A percentile compares a stretch with the other conserved stretches of the same genome.
phyloP scores from a whole-genome alignment of 2,113 vertebrate species.

The Emydura subglobosa region DNA sequence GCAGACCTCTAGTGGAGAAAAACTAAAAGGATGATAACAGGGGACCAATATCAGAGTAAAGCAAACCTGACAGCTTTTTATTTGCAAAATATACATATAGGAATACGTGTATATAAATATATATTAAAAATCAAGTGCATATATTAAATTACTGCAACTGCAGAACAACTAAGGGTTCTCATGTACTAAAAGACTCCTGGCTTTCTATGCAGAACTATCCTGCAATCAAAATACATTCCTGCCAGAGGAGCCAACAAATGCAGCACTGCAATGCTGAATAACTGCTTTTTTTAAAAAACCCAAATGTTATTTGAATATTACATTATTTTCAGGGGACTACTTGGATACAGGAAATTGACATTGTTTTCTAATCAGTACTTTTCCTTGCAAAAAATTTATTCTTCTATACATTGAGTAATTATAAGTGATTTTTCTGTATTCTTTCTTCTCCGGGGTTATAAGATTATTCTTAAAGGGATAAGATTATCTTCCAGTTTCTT shows the following conservation, averaged over 20 bases:
- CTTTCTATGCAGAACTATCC: not conserved
- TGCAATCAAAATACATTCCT: not conserved
- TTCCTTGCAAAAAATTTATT: not conserved
- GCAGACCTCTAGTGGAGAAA: not conserved
- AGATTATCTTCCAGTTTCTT: not conserved
- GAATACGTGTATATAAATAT: not conserved
- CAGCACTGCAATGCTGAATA: not conserved
- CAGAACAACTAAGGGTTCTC: not conserved
- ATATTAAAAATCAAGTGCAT: not conserved
- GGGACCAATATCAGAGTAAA: not conserved
- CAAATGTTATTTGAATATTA: not conserved
- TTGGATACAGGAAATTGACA: not conserved
- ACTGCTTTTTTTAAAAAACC: not conserved
- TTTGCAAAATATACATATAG: not conserved
- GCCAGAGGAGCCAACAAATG: not conserved
- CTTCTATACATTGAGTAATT: not conserved
- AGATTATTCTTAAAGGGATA: not conserved
- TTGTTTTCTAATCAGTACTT: not conserved
- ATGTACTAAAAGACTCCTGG: not conserved
- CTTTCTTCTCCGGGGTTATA: not conserved
- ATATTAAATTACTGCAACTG: not conserved
- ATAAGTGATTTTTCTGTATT: not conserved
- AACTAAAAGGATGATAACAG: not conserved
- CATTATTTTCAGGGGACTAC: not conserved
- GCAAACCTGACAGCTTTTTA: not conserved